Conservation (phyloP, 2,113 vertebrate species). For the Sminthopsis crassicaudata region DNA sequence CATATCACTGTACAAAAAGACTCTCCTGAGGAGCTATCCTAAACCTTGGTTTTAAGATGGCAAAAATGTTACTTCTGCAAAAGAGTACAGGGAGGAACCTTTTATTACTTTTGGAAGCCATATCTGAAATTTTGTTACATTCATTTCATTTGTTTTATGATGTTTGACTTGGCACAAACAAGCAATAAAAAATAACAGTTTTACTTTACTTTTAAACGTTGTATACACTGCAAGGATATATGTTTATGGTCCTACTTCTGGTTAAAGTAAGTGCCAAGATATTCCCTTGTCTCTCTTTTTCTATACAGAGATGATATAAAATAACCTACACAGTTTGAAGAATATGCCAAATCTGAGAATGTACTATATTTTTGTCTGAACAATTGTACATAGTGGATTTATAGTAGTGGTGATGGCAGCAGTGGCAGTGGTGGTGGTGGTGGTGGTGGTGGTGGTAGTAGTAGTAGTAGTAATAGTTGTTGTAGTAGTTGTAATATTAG, state of each 20-base stretch:
- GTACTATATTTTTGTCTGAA: not conserved
- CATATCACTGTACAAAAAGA: not conserved
- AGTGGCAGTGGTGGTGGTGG: no score
- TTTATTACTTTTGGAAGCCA: not conserved
- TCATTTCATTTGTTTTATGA: not conserved
- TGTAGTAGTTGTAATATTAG: no score
- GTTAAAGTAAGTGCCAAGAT: not conserved
- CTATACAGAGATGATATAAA: not conserved
- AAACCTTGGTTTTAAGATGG: not conserved
- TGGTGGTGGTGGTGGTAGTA: no score
- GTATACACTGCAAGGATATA: not conserved
- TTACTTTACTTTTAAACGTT: not conserved
- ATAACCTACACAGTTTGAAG: not conserved
- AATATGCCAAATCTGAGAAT: not conserved
- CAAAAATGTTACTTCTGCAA: not conserved
- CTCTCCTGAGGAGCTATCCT: not conserved
- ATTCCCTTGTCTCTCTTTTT: not conserved
- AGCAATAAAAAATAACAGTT: not conserved
- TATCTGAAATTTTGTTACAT: not conserved
- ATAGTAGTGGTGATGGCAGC: not conserved
- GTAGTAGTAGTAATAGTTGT: no score
- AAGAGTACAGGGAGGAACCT: not conserved
- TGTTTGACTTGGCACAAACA: not conserved
- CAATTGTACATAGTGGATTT: not conserved
- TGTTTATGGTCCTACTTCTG: not conserved